phyloP scores from a whole-genome alignment of 1,140 invertebrate genomes.

The Helicoverpa armigera region DNA sequence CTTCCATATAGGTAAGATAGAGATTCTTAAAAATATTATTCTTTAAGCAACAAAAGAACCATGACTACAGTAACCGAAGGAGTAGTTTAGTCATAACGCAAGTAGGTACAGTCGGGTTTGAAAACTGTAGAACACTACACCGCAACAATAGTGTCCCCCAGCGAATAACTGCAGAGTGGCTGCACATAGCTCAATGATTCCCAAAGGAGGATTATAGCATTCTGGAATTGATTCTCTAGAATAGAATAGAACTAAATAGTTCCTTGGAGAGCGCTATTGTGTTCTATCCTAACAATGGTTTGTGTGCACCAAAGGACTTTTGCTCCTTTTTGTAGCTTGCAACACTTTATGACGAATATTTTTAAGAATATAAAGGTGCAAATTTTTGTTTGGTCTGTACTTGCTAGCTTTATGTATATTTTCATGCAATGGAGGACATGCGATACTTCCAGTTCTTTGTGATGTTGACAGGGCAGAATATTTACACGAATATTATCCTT shows the following conservation, averaged over 20 bases:
- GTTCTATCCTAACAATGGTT: conserved; percentile 44
- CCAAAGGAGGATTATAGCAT: conserved; percentile 52
- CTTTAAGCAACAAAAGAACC: neutral
- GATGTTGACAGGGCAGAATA: conserved; percentile 11
- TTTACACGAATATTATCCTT: conserved; percentile 27
- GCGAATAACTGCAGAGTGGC: conserved; percentile 41
- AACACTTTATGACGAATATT: conserved; percentile 28
- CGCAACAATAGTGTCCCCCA: conserved; percentile 44
- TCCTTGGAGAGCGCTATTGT: conserved; percentile 48
- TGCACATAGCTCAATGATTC: conserved; percentile 50
- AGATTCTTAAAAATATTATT: neutral
- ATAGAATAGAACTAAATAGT: conserved; percentile 54
- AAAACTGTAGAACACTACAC: conserved; percentile 5
- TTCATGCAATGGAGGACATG: conserved; percentile 7
- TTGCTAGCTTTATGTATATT: neutral
- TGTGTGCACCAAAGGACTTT: conserved; percentile 43
- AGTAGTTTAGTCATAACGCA: neutral
- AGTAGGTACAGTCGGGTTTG: neutral
- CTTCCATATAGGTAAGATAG: neutral
- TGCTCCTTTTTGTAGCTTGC: conserved; percentile 27
- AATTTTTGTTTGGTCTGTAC: conserved; percentile 26
- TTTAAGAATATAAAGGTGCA: conserved; percentile 24
- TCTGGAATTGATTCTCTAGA: conserved; percentile 56
- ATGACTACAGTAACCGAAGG: neutral
- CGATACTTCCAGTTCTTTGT: conserved; percentile 21